Base-by-base conservation (phyloP, 2,113 vertebrate genomes). In the Miniopterus natalensis region DNA sequence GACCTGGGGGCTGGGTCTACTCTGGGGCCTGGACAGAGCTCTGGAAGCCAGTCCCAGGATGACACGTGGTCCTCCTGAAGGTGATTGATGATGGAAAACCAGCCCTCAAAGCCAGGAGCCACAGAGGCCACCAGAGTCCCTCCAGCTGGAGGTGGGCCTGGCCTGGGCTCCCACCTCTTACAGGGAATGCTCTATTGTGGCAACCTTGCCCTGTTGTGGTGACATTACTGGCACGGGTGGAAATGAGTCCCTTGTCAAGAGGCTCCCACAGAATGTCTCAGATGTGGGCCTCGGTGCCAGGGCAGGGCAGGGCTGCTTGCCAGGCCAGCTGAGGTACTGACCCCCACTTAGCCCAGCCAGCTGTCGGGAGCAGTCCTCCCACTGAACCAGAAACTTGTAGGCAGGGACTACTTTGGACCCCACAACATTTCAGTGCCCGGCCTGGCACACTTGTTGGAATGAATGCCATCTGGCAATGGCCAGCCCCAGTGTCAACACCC, bases 181-280 rank as follows among this genome's bases (percentile, higher is more conserved):
- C 31, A 14, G 65, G 81, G 20, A 81, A 86, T 31, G 55, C 42
- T 90, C 57, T 92, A 74, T 84, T 66, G 89, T 78, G 86, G 85
- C 80, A 88, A 85, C 63, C 66, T 71, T 9, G 45, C 55, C 89
- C 61, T 92, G 79, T 73, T 71, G 86, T 79, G 87, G 81, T 71
- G 88, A 85, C 70, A 68, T 61, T 17, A 53, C 84, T 49, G 84
- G 92, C 63, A 63, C 42, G 88, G 55, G 25, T 13, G 57, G 89
- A 81, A 85, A 68, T 4, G 29, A 91, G 45, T 2, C 31, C 84
- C 12, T 4, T 63, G 47, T 51, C 2, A 2, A 42, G 61, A 88
- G 49, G 61, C 36, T 80, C 29, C 57, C 51, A 2, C 0, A 47
- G 90, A 71, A 77, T 81, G 88, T 25, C 57, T 45, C 12, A 17